Evolutionary conservation across 2,888 invertebrate species (phyloP).

Genomic region (Ctenicera cuprea): DNA sequence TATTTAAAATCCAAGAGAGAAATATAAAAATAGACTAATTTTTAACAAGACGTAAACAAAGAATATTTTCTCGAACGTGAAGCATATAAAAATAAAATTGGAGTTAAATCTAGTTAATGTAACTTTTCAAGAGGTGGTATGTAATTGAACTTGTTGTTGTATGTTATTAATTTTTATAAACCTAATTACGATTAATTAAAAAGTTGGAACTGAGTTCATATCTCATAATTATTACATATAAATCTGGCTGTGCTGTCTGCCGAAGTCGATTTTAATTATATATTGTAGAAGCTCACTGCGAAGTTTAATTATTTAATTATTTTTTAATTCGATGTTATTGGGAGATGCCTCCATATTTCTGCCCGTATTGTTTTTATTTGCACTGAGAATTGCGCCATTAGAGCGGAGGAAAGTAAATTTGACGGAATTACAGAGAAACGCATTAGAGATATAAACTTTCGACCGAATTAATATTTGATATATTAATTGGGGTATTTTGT

Average conservation of each 20-base stretch:
- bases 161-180: constrained; percentile 48
- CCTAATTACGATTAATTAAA: constrained; percentile 67
- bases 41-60: too few species aligned
- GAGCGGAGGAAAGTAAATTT: constrained; percentile 39
- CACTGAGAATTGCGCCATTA: constrained; percentile 33
- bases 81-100: not conserved
- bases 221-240: constrained; percentile 69
- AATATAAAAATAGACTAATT: too few species aligned
- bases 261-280: constrained; percentile 68
- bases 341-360: constrained; percentile 45
- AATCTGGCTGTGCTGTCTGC: constrained; percentile 64
- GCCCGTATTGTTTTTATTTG: constrained; percentile 46
- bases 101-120: not conserved
- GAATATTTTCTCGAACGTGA: too few species aligned
- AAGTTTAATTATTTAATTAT: constrained; percentile 53
- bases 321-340: constrained; percentile 53
- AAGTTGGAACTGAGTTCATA: constrained; percentile 64
- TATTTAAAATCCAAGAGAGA: too few species aligned
- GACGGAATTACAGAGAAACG: constrained; percentile 41
- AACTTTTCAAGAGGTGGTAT: constrained; percentile 3
- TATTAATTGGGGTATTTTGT: constrained; percentile 66
- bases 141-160: constrained; percentile 10
- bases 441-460: constrained; percentile 51
- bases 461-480: constrained; percentile 64
- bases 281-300: constrained; percentile 56